phyloP scores from a whole-genome alignment of 2,113 vertebrate genomes.

The Nannospalax galili region DNA sequence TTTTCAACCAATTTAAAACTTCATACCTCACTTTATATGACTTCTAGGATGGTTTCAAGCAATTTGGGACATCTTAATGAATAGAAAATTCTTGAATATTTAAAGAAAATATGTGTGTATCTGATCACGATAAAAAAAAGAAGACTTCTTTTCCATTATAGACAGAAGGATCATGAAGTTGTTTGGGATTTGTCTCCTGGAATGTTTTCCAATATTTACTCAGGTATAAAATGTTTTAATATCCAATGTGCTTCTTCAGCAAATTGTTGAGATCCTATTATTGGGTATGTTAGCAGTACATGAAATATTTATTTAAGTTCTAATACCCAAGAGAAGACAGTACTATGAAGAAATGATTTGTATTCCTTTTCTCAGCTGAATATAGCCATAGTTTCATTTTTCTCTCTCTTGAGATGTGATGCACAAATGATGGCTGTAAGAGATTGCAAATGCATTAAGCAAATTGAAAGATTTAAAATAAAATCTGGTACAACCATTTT shows the following conservation, averaged over 20 bases:
- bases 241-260: neutral
- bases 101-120: neutral
- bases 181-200: constrained; percentile 12
- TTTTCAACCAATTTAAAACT: constrained; percentile 31
- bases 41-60: constrained; percentile 27
- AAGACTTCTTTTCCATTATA: constrained; percentile 41
- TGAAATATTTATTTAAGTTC: constrained; percentile 7
- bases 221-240: neutral
- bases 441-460: neutral
- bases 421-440: constrained; percentile 53
- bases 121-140: neutral
- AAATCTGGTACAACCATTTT: constrained; percentile 29
- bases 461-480: constrained; percentile 52
- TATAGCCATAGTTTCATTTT: constrained; percentile 8
- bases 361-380: constrained; percentile 60
- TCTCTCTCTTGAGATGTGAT: neutral
- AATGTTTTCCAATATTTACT: neutral
- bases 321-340: neutral
- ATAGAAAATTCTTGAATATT: neutral
- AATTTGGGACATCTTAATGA: constrained; percentile 33
- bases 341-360: constrained; percentile 26
- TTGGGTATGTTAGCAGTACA: neutral
- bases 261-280: constrained; percentile 28
- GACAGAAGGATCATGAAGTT: neutral
- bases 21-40: neutral